Conservation (phyloP, 2,888 invertebrate species). For the Neria commutata region DNA sequence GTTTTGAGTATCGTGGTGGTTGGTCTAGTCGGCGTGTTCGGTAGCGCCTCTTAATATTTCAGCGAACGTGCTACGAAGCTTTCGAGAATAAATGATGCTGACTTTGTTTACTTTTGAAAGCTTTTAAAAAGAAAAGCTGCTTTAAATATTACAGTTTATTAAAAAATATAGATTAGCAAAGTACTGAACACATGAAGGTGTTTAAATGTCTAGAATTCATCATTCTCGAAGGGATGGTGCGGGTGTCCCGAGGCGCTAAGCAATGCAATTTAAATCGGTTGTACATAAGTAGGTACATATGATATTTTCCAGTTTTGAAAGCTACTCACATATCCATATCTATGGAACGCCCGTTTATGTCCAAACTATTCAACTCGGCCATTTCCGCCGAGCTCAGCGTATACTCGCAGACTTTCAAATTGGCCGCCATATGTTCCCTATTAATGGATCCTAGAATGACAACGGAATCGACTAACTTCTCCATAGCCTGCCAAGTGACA, state of each 20-base stretch:
- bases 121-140: not conserved
- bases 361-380: slow-evolving; percentile 37
- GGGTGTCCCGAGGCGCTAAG: slow-evolving; percentile 35
- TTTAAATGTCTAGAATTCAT: not conserved
- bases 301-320: too few species aligned
- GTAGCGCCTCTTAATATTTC: too few species aligned
- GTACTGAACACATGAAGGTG: not conserved
- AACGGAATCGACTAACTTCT: slow-evolving; percentile 71
- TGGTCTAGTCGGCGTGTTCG: too few species aligned
- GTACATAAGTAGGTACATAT: not conserved
- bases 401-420: slow-evolving; percentile 65
- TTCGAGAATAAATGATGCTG: too few species aligned
- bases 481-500: slow-evolving; percentile 78
- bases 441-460: slow-evolving; percentile 76
- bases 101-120: slow-evolving; percentile 24
- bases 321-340: slow-evolving; percentile 38
- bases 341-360: slow-evolving; percentile 46
- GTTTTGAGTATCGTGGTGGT: too few species aligned
- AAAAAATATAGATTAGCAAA: not conserved
- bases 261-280: not conserved
- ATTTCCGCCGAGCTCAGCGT: slow-evolving; percentile 38
- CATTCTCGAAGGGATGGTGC: slow-evolving; percentile 35
- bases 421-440: slow-evolving; percentile 70
- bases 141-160: not conserved
- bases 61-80: too few species aligned